Base-by-base conservation (phyloP, 2,888 invertebrate species). In the Syrista parreyssii region DNA sequence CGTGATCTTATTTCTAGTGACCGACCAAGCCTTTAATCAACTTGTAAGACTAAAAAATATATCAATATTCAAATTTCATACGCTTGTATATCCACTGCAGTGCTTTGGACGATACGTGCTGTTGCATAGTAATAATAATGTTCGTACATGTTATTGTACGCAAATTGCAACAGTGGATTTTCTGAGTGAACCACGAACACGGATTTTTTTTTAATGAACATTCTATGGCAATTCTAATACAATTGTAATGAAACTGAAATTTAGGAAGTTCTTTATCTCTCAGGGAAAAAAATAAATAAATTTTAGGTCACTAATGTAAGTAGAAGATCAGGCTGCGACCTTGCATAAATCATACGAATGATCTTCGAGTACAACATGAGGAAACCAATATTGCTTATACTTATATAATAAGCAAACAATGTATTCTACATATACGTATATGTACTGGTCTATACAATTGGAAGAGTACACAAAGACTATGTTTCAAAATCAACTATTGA, bases 1-100 rank as follows among this genome's bases (percentile, higher is more conserved):
- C 71, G 83, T 82, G 85, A 84, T 85, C 85, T 86, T 86, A 83
- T 85, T 85, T 84, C 82, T 84, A 88, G 84, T 86, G 87, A 88
- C 88, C 85, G 86, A 83, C 84, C 84, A 82, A 71, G 55, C 55
- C 9, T 55, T 23, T 55, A 55, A 55, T 55, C 23, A 23, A 55
- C 55, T 55, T 55, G 55, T 23, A 55, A 55, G 55, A 55, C 6
- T 55, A 23, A 55, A 55, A 55, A 55, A 55, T 55, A 55, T 55
- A 55, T 55, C 55, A 55, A 55, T 55, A 55, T 55, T 55, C 55
- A 23, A 55, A 55, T 55, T 55, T 55, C 55, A 55, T 55, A 55
- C 23, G 9, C 55, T 55, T 55, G 9, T 55, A 55, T 55, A 55
- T 55, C 55, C 55, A 55, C 55, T 55, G 55, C 55, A 55, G 55